Percentiles rank a stretch among this genome's conserved stretches.
These are phyloP conservation scores for Sericinus montela DNA, from an alignment of 2,888 invertebrate species.

Conservation along the genomic window DNA sequence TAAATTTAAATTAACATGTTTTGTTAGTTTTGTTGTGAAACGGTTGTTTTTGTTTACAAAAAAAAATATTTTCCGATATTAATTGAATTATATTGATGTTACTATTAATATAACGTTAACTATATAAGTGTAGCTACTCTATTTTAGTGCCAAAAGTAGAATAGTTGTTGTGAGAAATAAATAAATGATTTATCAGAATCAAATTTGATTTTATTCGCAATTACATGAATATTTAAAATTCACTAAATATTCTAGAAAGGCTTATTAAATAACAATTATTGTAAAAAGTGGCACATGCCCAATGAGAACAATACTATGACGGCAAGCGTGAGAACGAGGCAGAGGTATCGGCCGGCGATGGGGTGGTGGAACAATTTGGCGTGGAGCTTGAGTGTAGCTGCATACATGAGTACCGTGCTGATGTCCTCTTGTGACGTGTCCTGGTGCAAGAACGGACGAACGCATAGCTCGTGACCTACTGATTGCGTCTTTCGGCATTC, in stretches of 20 bases:
- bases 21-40: too few species aligned
- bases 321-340: conserved; percentile 79
- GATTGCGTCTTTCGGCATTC: conserved; percentile 85
- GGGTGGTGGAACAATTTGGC: conserved; percentile 87
- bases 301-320: conserved; percentile 81
- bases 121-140: not conserved
- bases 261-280: conserved; percentile 36
- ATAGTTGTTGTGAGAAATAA: conserved; percentile 4
- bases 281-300: conserved; percentile 85
- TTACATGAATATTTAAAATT: conserved; percentile 19
- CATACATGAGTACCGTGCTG: conserved; percentile 86
- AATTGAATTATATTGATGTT: too few species aligned
- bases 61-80: too few species aligned
- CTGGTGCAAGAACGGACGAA: conserved; percentile 89
- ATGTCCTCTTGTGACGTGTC: conserved; percentile 87
- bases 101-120: too few species aligned
- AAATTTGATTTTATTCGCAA: conserved; percentile 9
- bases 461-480: conserved; percentile 88
- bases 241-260: not conserved
- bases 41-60: too few species aligned
- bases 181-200: conserved; percentile 1
- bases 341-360: conserved; percentile 84
- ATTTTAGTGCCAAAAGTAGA: conserved; percentile 4
- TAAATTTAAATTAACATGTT: too few species aligned
- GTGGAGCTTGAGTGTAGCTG: conserved; percentile 85